Base-by-base conservation (phyloP, 2,888 invertebrate genomes). In the Ormyrus pomaceus region DNA sequence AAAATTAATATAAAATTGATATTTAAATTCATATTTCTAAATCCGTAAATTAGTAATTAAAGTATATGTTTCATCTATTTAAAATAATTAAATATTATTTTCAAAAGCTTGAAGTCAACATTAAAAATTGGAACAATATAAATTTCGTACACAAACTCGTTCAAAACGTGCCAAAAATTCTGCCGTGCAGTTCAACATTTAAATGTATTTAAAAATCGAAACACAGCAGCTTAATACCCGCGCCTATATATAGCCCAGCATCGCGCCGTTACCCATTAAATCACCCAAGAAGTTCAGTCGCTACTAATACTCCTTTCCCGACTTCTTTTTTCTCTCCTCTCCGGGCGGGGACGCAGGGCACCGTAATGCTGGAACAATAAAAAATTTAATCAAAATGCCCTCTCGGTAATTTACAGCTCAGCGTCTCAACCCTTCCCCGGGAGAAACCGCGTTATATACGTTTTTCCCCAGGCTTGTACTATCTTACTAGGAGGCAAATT, bases 371-470 rank as follows among this genome's bases (percentile, higher is more conserved):
- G 84, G 85, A 85, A 88, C 88, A 88, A 90, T 90, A 90, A 90
- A 90, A 90, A 90, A 89, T 90, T 90, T 90, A 90, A 90, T 90
- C 90, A 90, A 90, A 90, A 89, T 90, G 88, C 90, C 88, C 89
- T 89, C 88, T 87, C 86, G 86, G 88, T 89, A 90, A 90, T 90
- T 90, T 90, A 90, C 89, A 89, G 86, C 87, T 87, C 83, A 84
- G 75, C 79, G 74, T 79, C 84, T 85, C 84, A 88, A 89, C 88
- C 89, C 89, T 88, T 89, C 85, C 84, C 66, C 82, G 19, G 62
- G 77, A 81, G 78, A 74, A 69, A 74, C 45, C 62, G 66, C 76
- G 72, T 61, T 19, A 71, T 73, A 73, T 59, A 76, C 80, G 78
- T 34, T 50, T 19, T 19, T 19, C 19, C 48, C n/a, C 11, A 55